These are phyloP conservation scores for Drosophila sp. DNA, from an alignment of 1,140 invertebrate species.

Conservation along the genomic window DNA sequence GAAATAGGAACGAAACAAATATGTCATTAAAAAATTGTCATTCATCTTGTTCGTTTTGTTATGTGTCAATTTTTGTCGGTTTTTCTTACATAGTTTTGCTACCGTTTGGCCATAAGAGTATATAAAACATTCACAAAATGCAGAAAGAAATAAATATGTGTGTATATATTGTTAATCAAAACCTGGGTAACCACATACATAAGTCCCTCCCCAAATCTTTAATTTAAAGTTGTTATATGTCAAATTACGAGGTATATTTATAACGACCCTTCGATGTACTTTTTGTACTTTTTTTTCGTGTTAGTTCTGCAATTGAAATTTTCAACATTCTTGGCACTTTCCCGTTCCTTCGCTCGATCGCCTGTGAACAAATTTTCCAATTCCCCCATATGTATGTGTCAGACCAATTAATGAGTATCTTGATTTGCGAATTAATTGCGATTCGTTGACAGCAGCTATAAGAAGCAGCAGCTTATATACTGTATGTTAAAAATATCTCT, in stretches of 20 bases:
- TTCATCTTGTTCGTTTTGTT: constrained; percentile 3
- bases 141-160: background rate
- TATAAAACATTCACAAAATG: background rate
- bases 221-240: background rate
- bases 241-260: background rate
- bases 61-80: background rate
- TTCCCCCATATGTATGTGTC: constrained; percentile 8
- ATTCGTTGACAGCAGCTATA: constrained; percentile 15
- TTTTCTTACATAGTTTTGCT: background rate
- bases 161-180: background rate
- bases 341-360: background rate
- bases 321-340: background rate
- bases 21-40: constrained; percentile 8
- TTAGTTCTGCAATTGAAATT: constrained; percentile 9
- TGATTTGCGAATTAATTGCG: constrained; percentile 11
- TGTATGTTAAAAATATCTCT: background rate
- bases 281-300: background rate
- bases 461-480: background rate
- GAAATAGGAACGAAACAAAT: background rate
- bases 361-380: background rate
- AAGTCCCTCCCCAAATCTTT: too few species aligned
- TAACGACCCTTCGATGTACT: background rate
- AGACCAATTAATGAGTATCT: constrained; percentile 6
- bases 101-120: background rate
- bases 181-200: too few species aligned